phyloP scores from a whole-genome alignment of 2,113 vertebrate genomes.

The Oreochromis tanganicae region DNA sequence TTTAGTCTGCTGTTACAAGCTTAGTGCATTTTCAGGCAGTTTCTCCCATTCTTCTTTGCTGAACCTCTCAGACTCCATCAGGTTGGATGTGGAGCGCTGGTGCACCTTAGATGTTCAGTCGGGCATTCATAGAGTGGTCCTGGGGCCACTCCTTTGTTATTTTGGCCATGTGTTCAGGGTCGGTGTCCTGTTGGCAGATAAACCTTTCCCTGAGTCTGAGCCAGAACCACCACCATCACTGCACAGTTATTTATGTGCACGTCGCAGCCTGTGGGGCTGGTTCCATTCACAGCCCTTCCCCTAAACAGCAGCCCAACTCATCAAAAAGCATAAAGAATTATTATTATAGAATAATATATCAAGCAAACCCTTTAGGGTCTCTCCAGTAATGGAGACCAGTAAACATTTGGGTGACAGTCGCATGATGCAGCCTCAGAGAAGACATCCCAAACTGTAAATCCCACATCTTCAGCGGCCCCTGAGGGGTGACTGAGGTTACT shows the following conservation, averaged over 20 bases:
- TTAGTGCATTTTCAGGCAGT: rapidly evolving
- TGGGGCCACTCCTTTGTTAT: background rate
- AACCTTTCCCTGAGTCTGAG: background rate
- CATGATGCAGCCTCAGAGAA: background rate
- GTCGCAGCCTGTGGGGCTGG: background rate
- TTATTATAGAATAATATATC: too few species aligned
- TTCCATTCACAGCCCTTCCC: background rate
- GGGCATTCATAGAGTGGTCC: background rate
- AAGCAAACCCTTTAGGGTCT: background rate
- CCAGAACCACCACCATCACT: background rate
- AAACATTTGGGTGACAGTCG: background rate
- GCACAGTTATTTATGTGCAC: background rate
- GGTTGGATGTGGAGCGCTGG: background rate
- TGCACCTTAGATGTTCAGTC: background rate
- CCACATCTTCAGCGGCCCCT: background rate
- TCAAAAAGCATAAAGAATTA: too few species aligned
- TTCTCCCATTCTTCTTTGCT: background rate
- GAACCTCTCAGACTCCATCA: background rate
- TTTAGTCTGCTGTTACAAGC: background rate
- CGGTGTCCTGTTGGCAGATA: background rate
- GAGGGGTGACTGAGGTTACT: background rate
- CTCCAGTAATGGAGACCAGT: background rate
- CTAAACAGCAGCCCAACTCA: background rate
- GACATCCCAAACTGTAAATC: background rate
- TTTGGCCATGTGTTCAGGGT: background rate